Evolutionary conservation across 2,797 vertebrate genomes (phyloP), one percentile per base, ranked within the genome.

Genomic region (Trachurus trachurus): DNA sequence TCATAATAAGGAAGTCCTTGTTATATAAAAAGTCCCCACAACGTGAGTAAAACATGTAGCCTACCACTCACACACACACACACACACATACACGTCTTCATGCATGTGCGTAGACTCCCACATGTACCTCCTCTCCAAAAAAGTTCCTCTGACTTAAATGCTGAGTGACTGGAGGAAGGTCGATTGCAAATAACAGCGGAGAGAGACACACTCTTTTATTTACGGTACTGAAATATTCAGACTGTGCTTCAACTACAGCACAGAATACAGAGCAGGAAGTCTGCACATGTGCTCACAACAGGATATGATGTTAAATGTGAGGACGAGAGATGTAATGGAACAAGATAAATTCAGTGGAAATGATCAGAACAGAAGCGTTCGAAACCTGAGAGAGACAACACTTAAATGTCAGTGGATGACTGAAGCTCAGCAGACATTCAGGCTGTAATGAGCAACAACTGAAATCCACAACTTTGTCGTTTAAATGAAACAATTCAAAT

Each of bases 161-260:
- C 60, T 0, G 61, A 82, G 57, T 4, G 63, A 80, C 61, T 73
- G 71, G 50, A 77, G 78, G 70, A 81, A 80, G 71, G 71, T 84
- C 52, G 66, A 81, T 64, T 67, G 74, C 56, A 60, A 83, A 77
- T 59, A 83, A 75, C 67, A 76, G 82, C 57, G 3, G 61, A 71
- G 62, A 71, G 59, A 75, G 70, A 78, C 44, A 9, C 15, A 9
- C 69, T 85, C 71, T 78, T 78, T 88, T 85, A 81, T 90, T 90
- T 71, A 79, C 66, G 5, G 17, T 4, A n/a, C 66, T 84, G 83
- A 87, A 82, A 83, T 81, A 82, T 85, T 82, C 74, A 78, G 37
- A 69, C 64, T n/a, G 75, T 2, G 65, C 66, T 62, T 70, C 61
- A 4, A 50, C 74, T 54, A 74, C 64, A 21, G 64, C 57, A 26